Evolutionary conservation across 2,888 invertebrate genomes (phyloP).

Genomic region (Leptothorax acervorum): DNA sequence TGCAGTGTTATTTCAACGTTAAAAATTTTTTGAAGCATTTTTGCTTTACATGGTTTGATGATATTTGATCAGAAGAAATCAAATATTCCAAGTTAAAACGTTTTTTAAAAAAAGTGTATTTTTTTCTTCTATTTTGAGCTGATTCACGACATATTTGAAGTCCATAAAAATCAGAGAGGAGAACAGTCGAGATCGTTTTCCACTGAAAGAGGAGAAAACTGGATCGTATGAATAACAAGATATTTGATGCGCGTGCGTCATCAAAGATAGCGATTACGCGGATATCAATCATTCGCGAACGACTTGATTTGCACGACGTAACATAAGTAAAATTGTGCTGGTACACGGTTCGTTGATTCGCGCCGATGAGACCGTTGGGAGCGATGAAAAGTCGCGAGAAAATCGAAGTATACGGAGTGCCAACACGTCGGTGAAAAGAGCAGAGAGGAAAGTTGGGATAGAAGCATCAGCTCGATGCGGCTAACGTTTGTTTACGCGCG

Average conservation of each 20-base stretch:
- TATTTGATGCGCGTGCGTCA: background rate
- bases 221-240: slow-evolving; percentile 13
- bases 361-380: slow-evolving; percentile 19
- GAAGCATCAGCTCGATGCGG: slow-evolving; percentile 50
- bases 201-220: background rate
- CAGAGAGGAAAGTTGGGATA: slow-evolving; percentile 44
- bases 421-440: slow-evolving; percentile 18
- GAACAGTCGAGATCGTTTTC: background rate
- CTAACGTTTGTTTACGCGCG: slow-evolving; percentile 65
- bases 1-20: slow-evolving; percentile 10
- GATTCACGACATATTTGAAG: background rate
- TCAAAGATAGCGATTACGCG: slow-evolving; percentile 31
- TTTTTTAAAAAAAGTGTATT: background rate
- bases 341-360: slow-evolving; percentile 67
- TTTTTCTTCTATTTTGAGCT: background rate
- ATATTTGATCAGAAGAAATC: slow-evolving; percentile 2
- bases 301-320: slow-evolving; percentile 59
- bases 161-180: background rate
- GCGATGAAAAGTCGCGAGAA: slow-evolving; percentile 61
- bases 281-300: slow-evolving; percentile 64
- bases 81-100: background rate
- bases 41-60: background rate
- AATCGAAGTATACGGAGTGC: slow-evolving; percentile 50
- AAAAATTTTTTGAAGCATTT: background rate
- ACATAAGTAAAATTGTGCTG: slow-evolving; percentile 57